Evolutionary conservation across 2,113 vertebrate genomes (phyloP), one percentile per base, ranked within the genome.

Genomic region (Cisticola juncidis): DNA sequence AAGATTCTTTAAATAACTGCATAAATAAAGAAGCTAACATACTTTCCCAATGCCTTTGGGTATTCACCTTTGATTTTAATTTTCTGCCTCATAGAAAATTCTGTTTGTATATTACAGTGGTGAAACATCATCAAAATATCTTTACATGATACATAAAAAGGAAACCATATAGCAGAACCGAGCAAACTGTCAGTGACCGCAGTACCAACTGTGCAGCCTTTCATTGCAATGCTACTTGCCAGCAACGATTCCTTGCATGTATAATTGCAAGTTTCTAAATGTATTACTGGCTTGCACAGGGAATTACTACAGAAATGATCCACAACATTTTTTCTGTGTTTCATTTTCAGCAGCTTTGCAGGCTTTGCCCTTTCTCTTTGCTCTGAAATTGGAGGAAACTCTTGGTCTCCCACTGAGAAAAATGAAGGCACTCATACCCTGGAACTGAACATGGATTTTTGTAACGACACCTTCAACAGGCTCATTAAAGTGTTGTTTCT

Each of bases 11-110:
- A 80, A 86, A 90, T 96, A 90, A 86, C 96, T 94, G 77, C 88
- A 88, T 96, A 92, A 95, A 95, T 92, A 91, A 96, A 69, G 69
- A 92, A 91, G 48, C 91, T 92, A 84, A 45, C 14, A 31, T 56
- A 20, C 66, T 92, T 95, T 87, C 94, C 94, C 92, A 86, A 96
- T 97, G 89, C 95, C 89, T 96, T 95, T 94, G 94, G 94, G 94
- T 96, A 94, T 94, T 72, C 95, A 81, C 88, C 72, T 94, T 92
- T 68, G 87, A 88, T 93, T 95, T 96, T 90, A 91, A 92, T 92
- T 96, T 96, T 97, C 79, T 93, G 90, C 93, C 68, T 92, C 92
- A 90, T 33, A 90, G 74, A 84, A 94, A 96, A 81, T 86, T 53
- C 79, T 81, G 38, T 94, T 95, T 94, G 60, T 47, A 38, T 83